Percentiles rank a stretch among this genome's conserved stretches.
Evolutionary conservation across 64 coral and sea anemone species (phyloP).

Genomic region (Stichodactyla helianthus): DNA sequence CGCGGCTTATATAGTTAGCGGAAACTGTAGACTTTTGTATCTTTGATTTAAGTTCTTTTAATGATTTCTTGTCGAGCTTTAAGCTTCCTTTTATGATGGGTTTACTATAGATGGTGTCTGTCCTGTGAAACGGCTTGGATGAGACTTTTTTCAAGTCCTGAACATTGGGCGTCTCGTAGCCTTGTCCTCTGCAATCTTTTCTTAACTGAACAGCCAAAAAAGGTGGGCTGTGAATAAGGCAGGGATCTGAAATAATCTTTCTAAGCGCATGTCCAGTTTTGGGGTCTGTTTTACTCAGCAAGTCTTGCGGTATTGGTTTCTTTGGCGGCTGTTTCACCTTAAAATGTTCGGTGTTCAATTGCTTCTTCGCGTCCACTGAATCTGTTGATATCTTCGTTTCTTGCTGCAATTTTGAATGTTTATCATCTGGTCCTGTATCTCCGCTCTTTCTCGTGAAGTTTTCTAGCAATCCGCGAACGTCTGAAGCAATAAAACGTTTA

Average conservation of each 20-base stretch:
- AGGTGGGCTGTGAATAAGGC: neutral
- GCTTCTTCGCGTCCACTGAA: neutral
- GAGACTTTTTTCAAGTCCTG: neutral
- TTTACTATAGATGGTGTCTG: neutral
- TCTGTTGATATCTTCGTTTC: neutral
- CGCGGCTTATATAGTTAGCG: neutral
- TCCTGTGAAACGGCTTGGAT: neutral
- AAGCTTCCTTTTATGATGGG: constrained; percentile 5
- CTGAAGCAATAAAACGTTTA: neutral
- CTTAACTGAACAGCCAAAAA: neutral
- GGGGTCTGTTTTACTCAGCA: neutral
- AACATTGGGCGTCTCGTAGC: neutral
- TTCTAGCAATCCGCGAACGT: neutral
- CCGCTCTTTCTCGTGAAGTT: neutral
- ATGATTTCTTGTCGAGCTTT: neutral
- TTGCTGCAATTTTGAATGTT: neutral
- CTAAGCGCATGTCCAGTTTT: neutral
- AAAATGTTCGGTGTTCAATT: neutral
- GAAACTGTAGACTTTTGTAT: neutral
- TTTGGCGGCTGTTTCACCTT: neutral
- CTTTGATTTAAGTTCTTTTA: neutral
- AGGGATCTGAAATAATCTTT: constrained; percentile 6
- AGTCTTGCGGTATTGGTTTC: neutral
- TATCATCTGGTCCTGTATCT: neutral
- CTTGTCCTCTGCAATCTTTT: neutral